phyloP scores from a whole-genome alignment of 2,113 vertebrate species.

The Elaphurus davidianus region DNA sequence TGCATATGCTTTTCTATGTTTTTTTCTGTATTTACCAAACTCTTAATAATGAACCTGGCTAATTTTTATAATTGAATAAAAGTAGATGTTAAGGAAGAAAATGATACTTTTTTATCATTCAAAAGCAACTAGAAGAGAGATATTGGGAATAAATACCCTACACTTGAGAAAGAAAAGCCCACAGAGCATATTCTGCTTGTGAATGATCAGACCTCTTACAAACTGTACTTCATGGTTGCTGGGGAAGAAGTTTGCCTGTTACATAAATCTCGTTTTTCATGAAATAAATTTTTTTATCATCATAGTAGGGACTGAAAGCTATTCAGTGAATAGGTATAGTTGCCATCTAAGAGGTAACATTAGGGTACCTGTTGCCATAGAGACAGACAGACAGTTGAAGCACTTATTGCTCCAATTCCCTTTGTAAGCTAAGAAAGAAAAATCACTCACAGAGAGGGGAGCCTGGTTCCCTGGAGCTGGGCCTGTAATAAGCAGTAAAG shows the following conservation, averaged over 20 bases:
- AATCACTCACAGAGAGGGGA: neutral
- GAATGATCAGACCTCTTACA: neutral
- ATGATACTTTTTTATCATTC: neutral
- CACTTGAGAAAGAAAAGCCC: neutral
- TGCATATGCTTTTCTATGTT: neutral
- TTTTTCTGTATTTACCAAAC: neutral
- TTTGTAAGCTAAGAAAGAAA: slow-evolving; percentile 51
- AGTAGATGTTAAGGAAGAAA: neutral
- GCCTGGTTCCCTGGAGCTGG: neutral
- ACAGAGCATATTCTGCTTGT: neutral
- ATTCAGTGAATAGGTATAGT: slow-evolving; percentile 64
- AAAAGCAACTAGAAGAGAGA: neutral
- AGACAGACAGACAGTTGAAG: slow-evolving; percentile 69
- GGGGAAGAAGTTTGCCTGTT: neutral
- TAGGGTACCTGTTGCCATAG: slow-evolving; percentile 70
- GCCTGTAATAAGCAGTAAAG: neutral
- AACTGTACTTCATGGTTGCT: neutral
- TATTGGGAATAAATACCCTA: neutral
- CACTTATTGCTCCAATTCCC: slow-evolving; percentile 24
- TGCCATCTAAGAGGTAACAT: slow-evolving; percentile 63
- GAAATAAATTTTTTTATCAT: slow-evolving; percentile 63
- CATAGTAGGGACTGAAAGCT: slow-evolving; percentile 45
- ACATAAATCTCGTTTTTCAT: slow-evolving; percentile 39
- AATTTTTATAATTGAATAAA: slow-evolving; percentile 20
- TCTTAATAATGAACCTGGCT: neutral